Conservation (phyloP, 2,113 vertebrate species). For the Forbesichthys agassizii region DNA sequence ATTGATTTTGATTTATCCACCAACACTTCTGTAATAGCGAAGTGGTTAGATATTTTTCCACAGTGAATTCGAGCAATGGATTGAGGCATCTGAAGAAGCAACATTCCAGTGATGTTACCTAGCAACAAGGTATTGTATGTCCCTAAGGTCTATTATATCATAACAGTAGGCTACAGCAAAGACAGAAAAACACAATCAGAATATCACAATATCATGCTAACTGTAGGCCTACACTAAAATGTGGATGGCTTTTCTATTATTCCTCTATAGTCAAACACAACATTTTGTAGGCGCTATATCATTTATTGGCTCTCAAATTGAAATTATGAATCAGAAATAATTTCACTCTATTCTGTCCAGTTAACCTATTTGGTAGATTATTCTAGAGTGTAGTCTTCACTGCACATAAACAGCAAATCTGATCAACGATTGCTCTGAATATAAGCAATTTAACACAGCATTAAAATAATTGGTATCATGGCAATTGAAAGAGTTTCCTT, state of each 20-base stretch:
- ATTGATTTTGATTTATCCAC: conserved; percentile 7
- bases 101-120: conserved; percentile 68
- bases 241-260: neutral
- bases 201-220: neutral
- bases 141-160: conserved; percentile 38
- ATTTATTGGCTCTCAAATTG: too few relatives aligned
- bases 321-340: neutral
- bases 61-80: conserved; percentile 27
- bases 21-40: conserved; percentile 10
- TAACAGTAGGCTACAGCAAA: conserved; percentile 22
- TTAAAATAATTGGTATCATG: too few relatives aligned
- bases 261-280: too few relatives aligned
- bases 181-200: conserved; percentile 21
- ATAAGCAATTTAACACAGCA: too few relatives aligned
- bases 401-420: too few relatives aligned
- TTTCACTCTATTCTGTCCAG: neutral
- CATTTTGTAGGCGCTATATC: too few relatives aligned
- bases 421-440: too few relatives aligned
- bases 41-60: conserved; percentile 24
- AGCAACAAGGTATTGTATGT: conserved; percentile 74
- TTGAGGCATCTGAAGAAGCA: conserved; percentile 32
- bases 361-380: too few relatives aligned
- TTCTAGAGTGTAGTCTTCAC: too few relatives aligned
- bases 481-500: too few relatives aligned
- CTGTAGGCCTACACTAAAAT: neutral